A percentile compares a stretch with the other conserved stretches of the same genome.
phyloP scores from a whole-genome alignment of 64 coral and sea anemone species.

The Pocillopora damicornis region DNA sequence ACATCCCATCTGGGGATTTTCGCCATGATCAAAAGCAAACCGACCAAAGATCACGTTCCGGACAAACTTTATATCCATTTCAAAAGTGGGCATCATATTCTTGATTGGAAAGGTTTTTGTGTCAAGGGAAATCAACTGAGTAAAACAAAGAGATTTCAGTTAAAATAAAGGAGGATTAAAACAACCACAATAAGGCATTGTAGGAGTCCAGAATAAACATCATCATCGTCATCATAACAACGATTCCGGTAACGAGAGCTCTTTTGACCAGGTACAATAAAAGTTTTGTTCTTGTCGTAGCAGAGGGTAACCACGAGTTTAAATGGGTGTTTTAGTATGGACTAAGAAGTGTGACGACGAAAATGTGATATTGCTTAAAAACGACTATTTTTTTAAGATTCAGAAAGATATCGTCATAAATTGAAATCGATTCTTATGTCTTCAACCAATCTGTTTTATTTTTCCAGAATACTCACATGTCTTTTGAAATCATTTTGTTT shows the following conservation, averaged over 20 bases:
- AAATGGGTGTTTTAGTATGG: no score
- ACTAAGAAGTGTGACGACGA: no score
- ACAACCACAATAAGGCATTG: neutral
- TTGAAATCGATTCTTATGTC: no score
- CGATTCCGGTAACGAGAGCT: no score
- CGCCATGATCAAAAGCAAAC: neutral
- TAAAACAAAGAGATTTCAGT: no score
- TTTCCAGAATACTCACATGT: neutral
- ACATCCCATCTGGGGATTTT: neutral
- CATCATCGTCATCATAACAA: no score
- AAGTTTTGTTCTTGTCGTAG: no score
- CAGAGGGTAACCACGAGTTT: no score
- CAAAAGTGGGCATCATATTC: neutral
- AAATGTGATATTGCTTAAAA: neutral
- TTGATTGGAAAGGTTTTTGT: neutral
- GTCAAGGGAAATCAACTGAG: slow-evolving; percentile 10
- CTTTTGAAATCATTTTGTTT: neutral
- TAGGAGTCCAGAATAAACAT: no score
- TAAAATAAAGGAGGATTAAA: neutral
- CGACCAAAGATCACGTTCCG: slow-evolving; percentile 1
- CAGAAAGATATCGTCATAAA: neutral
- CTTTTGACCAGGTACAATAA: no score
- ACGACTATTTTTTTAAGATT: neutral
- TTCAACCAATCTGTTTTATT: neutral
- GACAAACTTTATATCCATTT: neutral